These are phyloP conservation scores for Mastacembelus armatus DNA, from an alignment of 2,797 vertebrate species.

Conservation along the genomic window DNA sequence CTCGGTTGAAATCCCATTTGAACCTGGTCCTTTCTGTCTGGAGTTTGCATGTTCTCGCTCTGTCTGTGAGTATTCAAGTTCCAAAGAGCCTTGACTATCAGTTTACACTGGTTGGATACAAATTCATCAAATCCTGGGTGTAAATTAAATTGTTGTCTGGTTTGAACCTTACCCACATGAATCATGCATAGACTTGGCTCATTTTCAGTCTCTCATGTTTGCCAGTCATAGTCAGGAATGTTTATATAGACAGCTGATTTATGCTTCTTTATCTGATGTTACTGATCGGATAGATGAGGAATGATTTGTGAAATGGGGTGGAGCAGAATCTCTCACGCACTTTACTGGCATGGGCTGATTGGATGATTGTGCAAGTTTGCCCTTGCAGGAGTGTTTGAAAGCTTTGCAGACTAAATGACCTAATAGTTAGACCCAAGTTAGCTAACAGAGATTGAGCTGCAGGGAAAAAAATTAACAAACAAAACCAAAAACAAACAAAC, in stretches of 20 bases:
- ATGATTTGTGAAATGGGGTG: slow-evolving; percentile 74
- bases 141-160: slow-evolving; percentile 25
- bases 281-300: slow-evolving; percentile 71
- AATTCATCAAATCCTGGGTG: slow-evolving; percentile 19
- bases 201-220: slow-evolving; percentile 52
- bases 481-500: too few relatives aligned
- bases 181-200: slow-evolving; percentile 45
- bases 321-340: slow-evolving; percentile 76
- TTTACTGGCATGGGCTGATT: slow-evolving; percentile 49
- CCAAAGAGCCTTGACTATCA: slow-evolving; percentile 25
- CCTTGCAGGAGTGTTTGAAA: slow-evolving; percentile 19
- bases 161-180: slow-evolving; percentile 53
- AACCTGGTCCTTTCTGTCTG: too few relatives aligned
- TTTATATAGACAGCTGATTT: slow-evolving; percentile 81
- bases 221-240: slow-evolving; percentile 68
- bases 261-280: slow-evolving; percentile 70
- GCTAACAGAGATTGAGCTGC: neutral
- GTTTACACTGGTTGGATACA: slow-evolving; percentile 30
- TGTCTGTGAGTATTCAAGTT: too few relatives aligned
- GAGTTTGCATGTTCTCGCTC: too few relatives aligned
- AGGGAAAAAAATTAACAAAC: slow-evolving; percentile 2
- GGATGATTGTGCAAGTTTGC: slow-evolving; percentile 36
- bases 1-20: too few relatives aligned
- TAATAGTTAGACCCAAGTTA: neutral
- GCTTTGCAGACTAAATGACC: slow-evolving; percentile 5